Evolutionary conservation across 2,888 invertebrate species (phyloP).

Genomic region (Gari tellinella): DNA sequence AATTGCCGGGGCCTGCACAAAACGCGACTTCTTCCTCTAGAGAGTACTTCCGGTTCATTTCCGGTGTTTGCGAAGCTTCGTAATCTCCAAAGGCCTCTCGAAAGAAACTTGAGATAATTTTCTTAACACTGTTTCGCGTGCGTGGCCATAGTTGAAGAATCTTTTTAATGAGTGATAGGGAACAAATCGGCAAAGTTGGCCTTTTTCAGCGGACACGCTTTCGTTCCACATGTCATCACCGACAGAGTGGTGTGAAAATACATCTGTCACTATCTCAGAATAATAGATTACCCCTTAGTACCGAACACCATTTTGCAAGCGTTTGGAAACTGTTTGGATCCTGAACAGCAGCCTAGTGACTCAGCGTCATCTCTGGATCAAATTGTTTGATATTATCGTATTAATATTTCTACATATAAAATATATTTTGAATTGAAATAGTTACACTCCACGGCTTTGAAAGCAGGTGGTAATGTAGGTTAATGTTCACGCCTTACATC

Average conservation of each 20-base stretch:
- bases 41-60: slow-evolving; percentile 62
- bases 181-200: slow-evolving; percentile 9
- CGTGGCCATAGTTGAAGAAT: slow-evolving; percentile 34
- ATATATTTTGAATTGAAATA: too few relatives aligned
- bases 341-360: too few relatives aligned
- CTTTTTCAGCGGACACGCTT: slow-evolving; percentile 1
- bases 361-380: too few relatives aligned
- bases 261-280: slow-evolving; percentile 9
- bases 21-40: slow-evolving; percentile 54
- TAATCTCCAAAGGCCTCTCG: slow-evolving; percentile 54
- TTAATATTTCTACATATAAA: too few relatives aligned
- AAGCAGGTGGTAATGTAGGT: too few relatives aligned
- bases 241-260: slow-evolving; percentile 12
- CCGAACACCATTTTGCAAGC: too few relatives aligned
- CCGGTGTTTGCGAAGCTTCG: slow-evolving; percentile 56
- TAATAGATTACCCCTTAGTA: too few relatives aligned
- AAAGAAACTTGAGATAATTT: slow-evolving; percentile 61
- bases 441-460: too few relatives aligned
- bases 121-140: slow-evolving; percentile 58
- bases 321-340: too few relatives aligned
- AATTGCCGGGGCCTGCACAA: slow-evolving; percentile 56
- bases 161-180: slow-evolving; percentile 1
- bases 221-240: slow-evolving; percentile 3
- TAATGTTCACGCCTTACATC: too few relatives aligned
- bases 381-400: too few relatives aligned